These are phyloP conservation scores for Lycaon pictus DNA, from an alignment of 2,113 vertebrate species.

Conservation along the genomic window DNA sequence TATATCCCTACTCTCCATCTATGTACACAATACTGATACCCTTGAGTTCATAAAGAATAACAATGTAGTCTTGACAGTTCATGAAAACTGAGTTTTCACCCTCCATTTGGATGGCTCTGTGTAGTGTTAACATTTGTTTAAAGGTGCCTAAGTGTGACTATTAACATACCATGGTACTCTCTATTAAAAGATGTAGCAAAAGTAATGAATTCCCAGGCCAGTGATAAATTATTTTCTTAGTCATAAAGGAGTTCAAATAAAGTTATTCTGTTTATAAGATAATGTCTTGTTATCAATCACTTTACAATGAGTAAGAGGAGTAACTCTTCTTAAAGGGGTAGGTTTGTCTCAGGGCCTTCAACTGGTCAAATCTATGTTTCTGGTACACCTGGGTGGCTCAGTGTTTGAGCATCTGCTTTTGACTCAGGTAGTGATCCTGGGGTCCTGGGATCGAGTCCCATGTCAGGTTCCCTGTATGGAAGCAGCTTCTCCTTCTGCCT, in stretches of 20 bases:
- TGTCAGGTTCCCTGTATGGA: too few species aligned
- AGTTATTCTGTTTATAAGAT: background rate
- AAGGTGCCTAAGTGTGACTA: background rate
- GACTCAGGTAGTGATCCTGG: too few species aligned
- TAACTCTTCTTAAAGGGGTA: background rate
- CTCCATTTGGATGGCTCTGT: background rate
- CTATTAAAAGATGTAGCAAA: background rate
- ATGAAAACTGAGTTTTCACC: background rate
- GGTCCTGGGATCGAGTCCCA: too few species aligned
- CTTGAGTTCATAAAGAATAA: background rate
- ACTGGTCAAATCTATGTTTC: background rate
- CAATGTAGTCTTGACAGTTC: background rate
- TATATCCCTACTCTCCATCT: background rate
- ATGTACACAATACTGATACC: background rate
- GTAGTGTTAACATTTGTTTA: background rate
- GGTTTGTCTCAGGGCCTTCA: background rate
- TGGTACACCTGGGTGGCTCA: too few species aligned
- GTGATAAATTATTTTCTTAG: background rate
- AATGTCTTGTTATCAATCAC: background rate
- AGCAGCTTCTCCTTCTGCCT: too few species aligned
- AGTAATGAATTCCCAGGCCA: background rate
- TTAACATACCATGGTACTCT: background rate
- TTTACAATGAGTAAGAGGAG: background rate
- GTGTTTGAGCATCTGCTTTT: too few species aligned
- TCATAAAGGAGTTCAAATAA: background rate